Conservation (phyloP, 1,140 invertebrate genomes). For the Heterodera carotae region DNA sequence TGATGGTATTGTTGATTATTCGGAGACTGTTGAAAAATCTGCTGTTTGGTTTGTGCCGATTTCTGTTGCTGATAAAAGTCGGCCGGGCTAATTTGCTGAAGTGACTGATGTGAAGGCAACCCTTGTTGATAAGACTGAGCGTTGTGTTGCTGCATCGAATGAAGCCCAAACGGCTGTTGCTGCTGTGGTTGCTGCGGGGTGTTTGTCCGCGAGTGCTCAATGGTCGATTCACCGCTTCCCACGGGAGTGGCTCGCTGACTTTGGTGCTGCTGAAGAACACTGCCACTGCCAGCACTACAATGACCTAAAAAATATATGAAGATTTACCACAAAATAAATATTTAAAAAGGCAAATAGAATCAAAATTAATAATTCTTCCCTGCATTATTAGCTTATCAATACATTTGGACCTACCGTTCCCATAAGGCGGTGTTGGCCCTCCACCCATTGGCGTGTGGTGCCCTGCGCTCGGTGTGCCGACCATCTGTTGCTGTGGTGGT, state of each 20-base stretch:
- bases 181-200: conserved; percentile 14
- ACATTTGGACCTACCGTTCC: background rate
- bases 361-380: too few relatives aligned
- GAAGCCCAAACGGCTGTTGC: background rate
- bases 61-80: conserved; percentile 24
- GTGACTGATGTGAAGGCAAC: background rate
- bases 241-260: background rate
- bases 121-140: conserved; percentile 8
- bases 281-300: background rate
- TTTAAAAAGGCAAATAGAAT: too few relatives aligned
- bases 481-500: conserved; percentile 25
- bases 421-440: conserved; percentile 21
- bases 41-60: background rate
- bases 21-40: background rate
- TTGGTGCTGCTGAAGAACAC: conserved; percentile 4
- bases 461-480: conserved; percentile 4
- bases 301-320: background rate
- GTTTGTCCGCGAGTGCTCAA: background rate
- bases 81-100: conserved; percentile 2
- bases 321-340: too few relatives aligned
- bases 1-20: conserved; percentile 7
- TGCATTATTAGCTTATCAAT: too few relatives aligned
- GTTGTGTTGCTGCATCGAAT: background rate
- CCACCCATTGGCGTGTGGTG: conserved; percentile 4
- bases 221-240: background rate